A percentile compares a stretch with the other conserved stretches of the same genome.
Evolutionary conservation across 2,888 invertebrate species (phyloP).

Genomic region (Villa cingulata): DNA sequence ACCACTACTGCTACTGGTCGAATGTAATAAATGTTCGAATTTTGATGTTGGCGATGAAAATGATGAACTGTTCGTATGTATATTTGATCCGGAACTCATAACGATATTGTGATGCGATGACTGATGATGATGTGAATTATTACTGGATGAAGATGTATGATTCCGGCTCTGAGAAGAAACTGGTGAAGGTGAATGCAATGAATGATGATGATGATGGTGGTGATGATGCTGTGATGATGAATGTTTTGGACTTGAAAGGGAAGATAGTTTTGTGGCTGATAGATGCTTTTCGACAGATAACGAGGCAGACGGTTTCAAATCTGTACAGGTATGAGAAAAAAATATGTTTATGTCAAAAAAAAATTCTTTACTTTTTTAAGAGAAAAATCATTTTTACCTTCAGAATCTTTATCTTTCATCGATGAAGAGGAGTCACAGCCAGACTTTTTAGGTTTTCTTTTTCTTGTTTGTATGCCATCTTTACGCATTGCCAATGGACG

Average conservation of each 20-base stretch:
- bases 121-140: conserved; percentile 7
- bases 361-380: not conserved
- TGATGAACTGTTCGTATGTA: conserved; percentile 16
- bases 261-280: conserved; percentile 14
- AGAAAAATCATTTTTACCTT: conserved; percentile 18
- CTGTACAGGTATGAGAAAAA: conserved; percentile 15
- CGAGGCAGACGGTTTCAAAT: conserved; percentile 28
- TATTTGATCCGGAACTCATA: conserved; percentile 18
- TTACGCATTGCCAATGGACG: conserved; percentile 90
- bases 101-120: conserved; percentile 19
- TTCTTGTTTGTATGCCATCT: conserved; percentile 91
- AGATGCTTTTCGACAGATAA: conserved; percentile 24
- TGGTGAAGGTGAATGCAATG: conserved; percentile 18
- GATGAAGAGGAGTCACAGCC: conserved; percentile 34
- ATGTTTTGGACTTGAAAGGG: conserved; percentile 17
- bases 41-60: conserved; percentile 20
- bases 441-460: conserved; percentile 81
- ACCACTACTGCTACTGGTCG: conserved; percentile 16
- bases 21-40: conserved; percentile 24
- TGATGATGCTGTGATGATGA: conserved; percentile 18
- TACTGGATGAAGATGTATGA: conserved; percentile 11
- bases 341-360: not conserved
- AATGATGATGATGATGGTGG: conserved; percentile 17
- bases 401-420: conserved; percentile 19
- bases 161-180: conserved; percentile 8